Base-by-base conservation (phyloP, 1,140 invertebrate genomes). In the Monochamus saltuarius region DNA sequence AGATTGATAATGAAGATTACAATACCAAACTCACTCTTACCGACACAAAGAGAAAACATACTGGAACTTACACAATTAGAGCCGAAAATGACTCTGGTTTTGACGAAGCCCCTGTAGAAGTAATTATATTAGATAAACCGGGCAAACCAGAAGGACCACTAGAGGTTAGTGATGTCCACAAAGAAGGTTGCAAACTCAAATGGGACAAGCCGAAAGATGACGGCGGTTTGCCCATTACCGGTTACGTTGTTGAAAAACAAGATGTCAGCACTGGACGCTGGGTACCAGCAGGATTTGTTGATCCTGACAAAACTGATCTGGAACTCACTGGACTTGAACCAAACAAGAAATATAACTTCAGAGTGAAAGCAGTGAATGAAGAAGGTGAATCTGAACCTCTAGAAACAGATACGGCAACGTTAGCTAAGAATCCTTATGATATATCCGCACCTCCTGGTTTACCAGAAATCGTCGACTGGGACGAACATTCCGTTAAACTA, bases 371-470 rank as follows among this genome's bases (percentile, higher is more conserved):
- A 10, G 84, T 94, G 0, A 98, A 98, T 78, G 94, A 97, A 69
- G 95, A 97, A 77, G 95, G 96, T 16, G 93, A 97, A 79, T 96
- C 94, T 0, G 92, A 95, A 72, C 92, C 94, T 9, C 76, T 98
- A 11, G 92, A 95, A 67, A 91, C 92, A 0, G 93, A 95, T 57
- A 84, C 87, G 55, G 83, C 90, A 0, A 91, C 92, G 56, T 74
- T 91, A 9, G 97, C 97, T 46, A 99, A 99, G 79, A 97, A 99
- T 87, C 95, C 96, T 63, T 97, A 89, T 78, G 95, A 97, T 79
- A 80, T 88, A 40, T 91, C 95, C 34, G 88, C 89, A 34, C 84
- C 94, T 36, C 97, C 97, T 61, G 94, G 91, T 42, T 79, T 97
- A 34, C 94, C 97, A 10, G 92, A 97, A 75, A 91, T 99, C 56